phyloP scores from a whole-genome alignment of 1,140 invertebrate species.

The Brachionus asplanchnoidis region DNA sequence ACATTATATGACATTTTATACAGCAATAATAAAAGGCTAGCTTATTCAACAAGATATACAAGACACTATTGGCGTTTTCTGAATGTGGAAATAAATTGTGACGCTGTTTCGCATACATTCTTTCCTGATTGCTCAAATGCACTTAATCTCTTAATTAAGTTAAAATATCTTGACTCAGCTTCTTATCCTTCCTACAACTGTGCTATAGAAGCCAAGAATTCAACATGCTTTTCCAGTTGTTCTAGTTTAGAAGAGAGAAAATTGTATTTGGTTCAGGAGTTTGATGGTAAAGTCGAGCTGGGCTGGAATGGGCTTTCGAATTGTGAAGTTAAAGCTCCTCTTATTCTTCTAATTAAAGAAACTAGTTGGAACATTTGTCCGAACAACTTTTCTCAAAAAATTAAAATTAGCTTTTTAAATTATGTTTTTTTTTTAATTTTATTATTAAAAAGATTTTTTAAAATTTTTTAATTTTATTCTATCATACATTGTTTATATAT shows the following conservation, averaged over 20 bases:
- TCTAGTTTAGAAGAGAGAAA: not conserved
- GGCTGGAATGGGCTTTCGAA: not conserved
- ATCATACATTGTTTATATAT: no score
- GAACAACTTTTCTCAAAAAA: no score
- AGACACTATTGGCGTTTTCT: not conserved
- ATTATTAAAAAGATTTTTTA: no score
- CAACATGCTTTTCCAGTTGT: not conserved
- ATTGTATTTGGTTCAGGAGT: not conserved
- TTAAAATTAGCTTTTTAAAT: no score
- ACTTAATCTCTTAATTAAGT: not conserved
- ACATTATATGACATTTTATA: not conserved
- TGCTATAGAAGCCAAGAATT: not conserved
- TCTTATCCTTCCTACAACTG: constrained; percentile 3
- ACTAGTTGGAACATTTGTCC: not conserved
- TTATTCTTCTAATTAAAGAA: not conserved
- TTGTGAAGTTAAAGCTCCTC: not conserved
- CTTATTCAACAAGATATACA: not conserved
- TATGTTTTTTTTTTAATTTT: no score
- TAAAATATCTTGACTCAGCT: not conserved
- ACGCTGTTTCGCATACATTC: not conserved
- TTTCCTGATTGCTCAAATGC: not conserved
- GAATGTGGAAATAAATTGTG: not conserved
- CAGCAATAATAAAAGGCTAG: not conserved
- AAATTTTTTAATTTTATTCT: no score
- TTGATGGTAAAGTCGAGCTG: not conserved